A percentile compares a stretch with the other conserved stretches of the same genome.
Conservation (phyloP, 2,113 vertebrate genomes). For the Sitta europaea region DNA sequence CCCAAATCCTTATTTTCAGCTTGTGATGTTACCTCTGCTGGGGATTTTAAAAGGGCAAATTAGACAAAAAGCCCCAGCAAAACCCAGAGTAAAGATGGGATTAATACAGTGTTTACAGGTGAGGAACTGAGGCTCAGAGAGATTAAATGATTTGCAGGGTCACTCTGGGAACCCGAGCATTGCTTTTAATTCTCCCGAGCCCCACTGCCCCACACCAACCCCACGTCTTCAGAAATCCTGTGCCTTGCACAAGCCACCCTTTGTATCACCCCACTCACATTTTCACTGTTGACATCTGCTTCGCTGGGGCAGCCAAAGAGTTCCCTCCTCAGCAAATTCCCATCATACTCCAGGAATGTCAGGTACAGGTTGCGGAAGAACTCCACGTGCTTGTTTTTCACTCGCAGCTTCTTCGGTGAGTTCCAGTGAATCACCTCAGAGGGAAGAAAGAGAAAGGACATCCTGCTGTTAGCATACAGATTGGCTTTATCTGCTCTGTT, state of each 20-base stretch:
- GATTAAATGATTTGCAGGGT: background rate
- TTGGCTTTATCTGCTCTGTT: background rate
- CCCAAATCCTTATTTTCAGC: background rate
- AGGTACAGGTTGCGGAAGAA: slow-evolving; percentile 98
- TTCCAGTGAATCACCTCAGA: slow-evolving; percentile 98
- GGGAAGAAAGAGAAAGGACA: background rate
- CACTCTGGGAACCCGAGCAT: background rate
- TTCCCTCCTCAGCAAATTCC: slow-evolving; percentile 90
- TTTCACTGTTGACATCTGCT: slow-evolving; percentile 92
- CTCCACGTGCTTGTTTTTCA: slow-evolving; percentile 98
- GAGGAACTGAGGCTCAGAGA: background rate
- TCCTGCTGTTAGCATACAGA: slow-evolving; percentile 20
- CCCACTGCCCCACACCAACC: accelerated
- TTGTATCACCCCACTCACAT: slow-evolving; percentile 74
- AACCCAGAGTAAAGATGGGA: background rate
- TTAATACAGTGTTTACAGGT: background rate
- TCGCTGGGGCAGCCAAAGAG: slow-evolving; percentile 96
- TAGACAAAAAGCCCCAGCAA: background rate
- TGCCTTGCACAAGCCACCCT: background rate
- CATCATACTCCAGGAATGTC: slow-evolving; percentile 96
- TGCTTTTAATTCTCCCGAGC: background rate
- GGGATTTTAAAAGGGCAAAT: background rate
- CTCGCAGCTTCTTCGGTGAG: slow-evolving; percentile 95
- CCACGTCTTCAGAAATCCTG: background rate
- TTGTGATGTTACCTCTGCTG: background rate